Percentiles rank a stretch among this genome's conserved stretches.
Conservation (phyloP, 2,888 invertebrate genomes). For the Lasioglossum zephyrum region DNA sequence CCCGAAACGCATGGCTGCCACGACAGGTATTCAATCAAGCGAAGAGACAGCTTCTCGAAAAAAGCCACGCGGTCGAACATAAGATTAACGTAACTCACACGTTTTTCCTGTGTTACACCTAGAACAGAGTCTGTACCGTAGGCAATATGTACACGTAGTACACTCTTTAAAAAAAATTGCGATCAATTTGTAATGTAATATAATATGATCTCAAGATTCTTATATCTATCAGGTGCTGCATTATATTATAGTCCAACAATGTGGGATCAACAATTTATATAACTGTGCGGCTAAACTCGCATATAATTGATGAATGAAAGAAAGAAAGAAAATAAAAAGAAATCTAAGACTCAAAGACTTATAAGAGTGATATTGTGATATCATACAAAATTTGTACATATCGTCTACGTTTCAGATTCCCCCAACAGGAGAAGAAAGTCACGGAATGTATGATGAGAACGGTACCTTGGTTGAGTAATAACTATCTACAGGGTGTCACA, state of each 20-base stretch:
- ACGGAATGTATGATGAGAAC: constrained; percentile 66
- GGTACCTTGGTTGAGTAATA: constrained; percentile 75
- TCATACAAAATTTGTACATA: constrained; percentile 76
- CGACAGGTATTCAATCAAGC: constrained; percentile 69
- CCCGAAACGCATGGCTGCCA: constrained; percentile 78
- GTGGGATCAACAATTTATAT: constrained; percentile 74
- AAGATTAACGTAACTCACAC: constrained; percentile 71
- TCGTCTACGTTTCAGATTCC: constrained; percentile 75
- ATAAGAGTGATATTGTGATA: constrained; percentile 71
- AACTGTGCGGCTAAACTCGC: constrained; percentile 68
- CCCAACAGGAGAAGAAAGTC: constrained; percentile 66
- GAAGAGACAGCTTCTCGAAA: constrained; percentile 79
- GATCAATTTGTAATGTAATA: constrained; percentile 72
- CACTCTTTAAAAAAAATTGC: constrained; percentile 68
- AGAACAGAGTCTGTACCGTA: constrained; percentile 78
- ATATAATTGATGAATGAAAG: constrained; percentile 52
- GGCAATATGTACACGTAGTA: constrained; percentile 77
- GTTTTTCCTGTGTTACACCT: constrained; percentile 70
- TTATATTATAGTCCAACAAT: constrained; percentile 75
- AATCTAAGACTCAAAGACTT: constrained; percentile 63
- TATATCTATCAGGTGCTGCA: constrained; percentile 72
- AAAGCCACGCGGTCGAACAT: constrained; percentile 81
- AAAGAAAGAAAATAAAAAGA: constrained; percentile 42
- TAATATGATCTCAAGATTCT: constrained; percentile 70
- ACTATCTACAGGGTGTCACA: constrained; percentile 78